Evolutionary conservation across 2,113 vertebrate species (phyloP).

Genomic region (Salvelinus alpinus): DNA sequence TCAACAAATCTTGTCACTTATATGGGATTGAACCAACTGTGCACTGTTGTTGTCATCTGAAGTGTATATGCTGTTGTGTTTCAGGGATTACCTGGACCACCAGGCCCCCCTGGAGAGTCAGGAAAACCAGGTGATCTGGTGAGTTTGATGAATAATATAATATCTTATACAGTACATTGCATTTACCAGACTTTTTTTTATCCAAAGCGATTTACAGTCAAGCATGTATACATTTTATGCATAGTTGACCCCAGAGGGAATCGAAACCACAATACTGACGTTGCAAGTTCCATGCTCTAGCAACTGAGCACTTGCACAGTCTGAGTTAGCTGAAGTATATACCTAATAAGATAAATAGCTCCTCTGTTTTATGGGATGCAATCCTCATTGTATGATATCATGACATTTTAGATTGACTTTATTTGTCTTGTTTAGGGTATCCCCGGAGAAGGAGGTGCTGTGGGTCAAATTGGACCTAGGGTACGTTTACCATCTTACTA

Average conservation of each 20-base stretch:
- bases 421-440: slow-evolving; percentile 80
- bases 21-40: not conserved
- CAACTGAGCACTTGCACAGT: not conserved
- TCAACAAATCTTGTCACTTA: too few species aligned
- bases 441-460: slow-evolving; percentile 89
- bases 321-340: not conserved
- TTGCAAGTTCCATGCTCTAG: not conserved
- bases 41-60: not conserved
- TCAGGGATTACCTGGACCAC: slow-evolving; percentile 93
- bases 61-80: slow-evolving; percentile 12
- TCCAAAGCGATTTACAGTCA: too few species aligned
- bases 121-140: slow-evolving; percentile 96
- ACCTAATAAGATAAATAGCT: not conserved
- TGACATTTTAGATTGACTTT: too few species aligned
- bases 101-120: slow-evolving; percentile 92
- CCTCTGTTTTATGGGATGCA: not conserved
- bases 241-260: too few species aligned
- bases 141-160: slow-evolving; percentile 36
- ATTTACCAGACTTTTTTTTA: too few species aligned
- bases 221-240: too few species aligned
- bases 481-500: slow-evolving; percentile 69
- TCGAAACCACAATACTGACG: too few species aligned
- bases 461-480: slow-evolving; percentile 90
- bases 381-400: not conserved
- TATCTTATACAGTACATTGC: too few species aligned